These are phyloP conservation scores for Parasteatoda lunata DNA, from an alignment of 2,888 invertebrate genomes.

Conservation along the genomic window DNA sequence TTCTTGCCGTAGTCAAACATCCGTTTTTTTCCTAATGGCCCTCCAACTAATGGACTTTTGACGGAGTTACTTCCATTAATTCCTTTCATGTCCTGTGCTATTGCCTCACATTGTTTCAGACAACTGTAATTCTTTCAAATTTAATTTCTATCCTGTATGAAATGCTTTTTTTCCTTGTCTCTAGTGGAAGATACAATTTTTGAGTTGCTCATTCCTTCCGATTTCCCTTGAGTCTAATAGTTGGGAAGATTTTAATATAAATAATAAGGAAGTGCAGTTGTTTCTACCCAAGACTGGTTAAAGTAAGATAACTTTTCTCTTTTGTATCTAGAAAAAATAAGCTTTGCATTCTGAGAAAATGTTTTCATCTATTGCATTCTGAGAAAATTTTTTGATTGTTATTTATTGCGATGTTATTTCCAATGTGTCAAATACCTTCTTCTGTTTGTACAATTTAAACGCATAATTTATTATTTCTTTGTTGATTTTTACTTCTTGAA, in stretches of 20 bases:
- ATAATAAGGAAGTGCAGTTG: constrained; percentile 20
- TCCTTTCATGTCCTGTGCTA: constrained; percentile 15
- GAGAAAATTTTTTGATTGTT: too few species aligned
- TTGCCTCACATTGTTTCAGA: constrained; percentile 53
- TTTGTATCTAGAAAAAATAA: too few species aligned
- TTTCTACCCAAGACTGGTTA: not conserved
- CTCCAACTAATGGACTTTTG: constrained; percentile 57
- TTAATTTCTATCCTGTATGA: constrained; percentile 40
- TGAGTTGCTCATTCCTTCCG: constrained; percentile 10
- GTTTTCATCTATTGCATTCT: too few species aligned
- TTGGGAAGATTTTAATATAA: constrained; percentile 48
- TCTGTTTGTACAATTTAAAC: too few species aligned
- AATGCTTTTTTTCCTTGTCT: constrained; percentile 12
- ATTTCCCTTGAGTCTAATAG: constrained; percentile 34
- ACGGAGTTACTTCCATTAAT: constrained; percentile 60
- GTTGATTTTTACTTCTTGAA: too few species aligned
- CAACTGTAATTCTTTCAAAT: constrained; percentile 56
- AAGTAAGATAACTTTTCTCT: too few species aligned
- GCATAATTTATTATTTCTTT: too few species aligned
- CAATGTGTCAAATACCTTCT: too few species aligned
- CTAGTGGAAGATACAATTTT: constrained; percentile 11
- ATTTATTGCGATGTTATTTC: too few species aligned
- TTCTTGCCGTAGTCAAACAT: constrained; percentile 32
- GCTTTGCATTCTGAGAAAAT: too few species aligned
- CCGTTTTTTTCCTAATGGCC: constrained; percentile 51